Percentiles rank a stretch among this genome's conserved stretches.
Evolutionary conservation across 2,888 invertebrate species (phyloP).

Genomic region (Gortyna flavago): DNA sequence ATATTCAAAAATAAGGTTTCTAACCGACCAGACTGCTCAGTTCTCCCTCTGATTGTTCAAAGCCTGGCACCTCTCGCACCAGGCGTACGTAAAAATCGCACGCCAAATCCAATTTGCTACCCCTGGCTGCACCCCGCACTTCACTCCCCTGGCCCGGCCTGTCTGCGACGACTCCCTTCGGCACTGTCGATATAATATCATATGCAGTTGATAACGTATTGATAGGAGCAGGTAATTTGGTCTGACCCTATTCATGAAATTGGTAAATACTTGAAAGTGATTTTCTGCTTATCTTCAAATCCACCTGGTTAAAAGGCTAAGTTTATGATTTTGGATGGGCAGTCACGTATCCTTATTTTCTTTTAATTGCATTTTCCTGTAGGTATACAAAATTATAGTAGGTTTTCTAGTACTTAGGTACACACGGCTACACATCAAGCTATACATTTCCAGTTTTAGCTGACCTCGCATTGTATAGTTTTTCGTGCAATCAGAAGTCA

Average conservation of each 20-base stretch:
- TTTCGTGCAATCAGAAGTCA: too few species aligned
- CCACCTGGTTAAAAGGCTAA: neutral
- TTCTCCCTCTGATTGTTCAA: conserved; percentile 41
- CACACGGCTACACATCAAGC: too few species aligned
- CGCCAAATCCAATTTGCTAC: conserved; percentile 67
- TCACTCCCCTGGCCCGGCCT: conserved; percentile 28
- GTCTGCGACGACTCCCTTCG: conserved; percentile 47
- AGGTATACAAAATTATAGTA: too few species aligned
- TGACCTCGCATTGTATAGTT: too few species aligned
- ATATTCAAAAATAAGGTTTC: neutral
- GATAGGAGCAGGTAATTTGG: conserved; percentile 10
- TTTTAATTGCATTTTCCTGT: neutral
- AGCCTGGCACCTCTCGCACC: conserved; percentile 39
- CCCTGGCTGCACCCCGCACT: conserved; percentile 37
- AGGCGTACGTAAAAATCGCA: conserved; percentile 55
- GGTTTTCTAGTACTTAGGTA: too few species aligned
- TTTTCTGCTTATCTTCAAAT: conserved; percentile 1
- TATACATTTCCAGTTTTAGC: too few species aligned
- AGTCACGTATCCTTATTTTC: neutral
- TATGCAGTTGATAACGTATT: conserved; percentile 48
- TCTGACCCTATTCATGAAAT: neutral
- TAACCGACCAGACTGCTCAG: neutral
- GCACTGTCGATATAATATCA: conserved; percentile 37
- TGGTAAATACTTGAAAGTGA: neutral
- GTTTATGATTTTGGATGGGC: neutral